phyloP scores from a whole-genome alignment of 2,113 vertebrate species.

The Xerus inauris region DNA sequence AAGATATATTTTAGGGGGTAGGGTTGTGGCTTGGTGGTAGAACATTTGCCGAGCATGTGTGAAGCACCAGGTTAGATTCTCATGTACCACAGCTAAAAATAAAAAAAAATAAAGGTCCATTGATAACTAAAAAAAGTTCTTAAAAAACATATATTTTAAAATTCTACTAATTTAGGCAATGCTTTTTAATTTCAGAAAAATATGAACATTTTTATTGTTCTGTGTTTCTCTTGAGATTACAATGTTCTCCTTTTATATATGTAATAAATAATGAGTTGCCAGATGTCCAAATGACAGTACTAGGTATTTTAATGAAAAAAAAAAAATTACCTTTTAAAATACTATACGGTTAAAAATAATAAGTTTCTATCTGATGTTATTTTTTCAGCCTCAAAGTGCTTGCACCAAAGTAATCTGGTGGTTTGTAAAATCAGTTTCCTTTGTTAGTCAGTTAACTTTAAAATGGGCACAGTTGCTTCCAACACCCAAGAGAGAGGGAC shows the following conservation, averaged over 20 bases:
- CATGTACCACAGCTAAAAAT: too few relatives aligned
- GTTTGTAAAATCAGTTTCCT: not conserved
- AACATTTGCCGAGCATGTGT: too few relatives aligned
- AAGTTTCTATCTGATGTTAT: not conserved
- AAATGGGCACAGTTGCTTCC: not conserved
- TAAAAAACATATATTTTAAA: not conserved
- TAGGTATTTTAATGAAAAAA: slow-evolving; percentile 25
- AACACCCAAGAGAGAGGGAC: not conserved
- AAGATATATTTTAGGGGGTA: not conserved
- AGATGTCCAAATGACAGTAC: not conserved
- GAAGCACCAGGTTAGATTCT: too few relatives aligned
- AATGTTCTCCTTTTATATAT: not conserved
- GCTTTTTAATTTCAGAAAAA: slow-evolving; percentile 22
- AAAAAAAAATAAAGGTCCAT: too few relatives aligned
- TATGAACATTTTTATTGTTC: not conserved
- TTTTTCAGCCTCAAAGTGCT: not conserved
- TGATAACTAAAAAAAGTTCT: too few relatives aligned
- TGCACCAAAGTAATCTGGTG: not conserved
- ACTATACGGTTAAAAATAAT: not conserved
- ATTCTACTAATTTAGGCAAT: not conserved
- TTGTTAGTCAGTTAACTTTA: not conserved
- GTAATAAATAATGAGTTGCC: not conserved
- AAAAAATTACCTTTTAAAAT: not conserved
- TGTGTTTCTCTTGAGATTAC: not conserved
- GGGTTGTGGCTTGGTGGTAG: too few relatives aligned